Evolutionary conservation across 1,140 invertebrate species (phyloP).

Genomic region (Metopolophium dirhodum): DNA sequence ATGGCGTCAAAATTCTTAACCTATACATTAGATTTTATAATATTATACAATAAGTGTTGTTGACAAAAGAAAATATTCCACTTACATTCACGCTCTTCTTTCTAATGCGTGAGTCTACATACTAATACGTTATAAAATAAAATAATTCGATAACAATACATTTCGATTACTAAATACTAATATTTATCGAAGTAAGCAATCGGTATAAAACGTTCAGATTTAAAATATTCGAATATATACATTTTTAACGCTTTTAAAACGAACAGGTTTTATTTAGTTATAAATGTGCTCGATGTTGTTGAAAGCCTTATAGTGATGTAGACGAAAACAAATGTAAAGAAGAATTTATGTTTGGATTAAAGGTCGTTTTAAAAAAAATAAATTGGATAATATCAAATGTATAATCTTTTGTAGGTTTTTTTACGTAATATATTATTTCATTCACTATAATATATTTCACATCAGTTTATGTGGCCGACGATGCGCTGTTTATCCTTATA

Average conservation of each 20-base stretch:
- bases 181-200: background rate
- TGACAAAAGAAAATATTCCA: conserved; percentile 9
- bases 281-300: background rate
- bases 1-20: conserved; percentile 20
- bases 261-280: background rate
- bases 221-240: background rate
- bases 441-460: background rate
- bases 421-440: background rate
- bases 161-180: background rate
- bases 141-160: background rate
- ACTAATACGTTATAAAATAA: background rate
- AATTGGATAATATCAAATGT: background rate
- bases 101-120: background rate
- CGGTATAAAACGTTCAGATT: background rate
- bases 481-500: background rate
- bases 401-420: background rate
- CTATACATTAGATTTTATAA: background rate
- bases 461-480: background rate
- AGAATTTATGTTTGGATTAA: background rate
- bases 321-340: background rate
- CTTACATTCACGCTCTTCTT: background rate
- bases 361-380: background rate
- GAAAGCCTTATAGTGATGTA: background rate
- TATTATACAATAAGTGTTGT: background rate
- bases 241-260: background rate